Evolutionary conservation across 2,797 vertebrate species (phyloP), one percentile per base, ranked within the genome.

Genomic region (Protonibea diacanthus): DNA sequence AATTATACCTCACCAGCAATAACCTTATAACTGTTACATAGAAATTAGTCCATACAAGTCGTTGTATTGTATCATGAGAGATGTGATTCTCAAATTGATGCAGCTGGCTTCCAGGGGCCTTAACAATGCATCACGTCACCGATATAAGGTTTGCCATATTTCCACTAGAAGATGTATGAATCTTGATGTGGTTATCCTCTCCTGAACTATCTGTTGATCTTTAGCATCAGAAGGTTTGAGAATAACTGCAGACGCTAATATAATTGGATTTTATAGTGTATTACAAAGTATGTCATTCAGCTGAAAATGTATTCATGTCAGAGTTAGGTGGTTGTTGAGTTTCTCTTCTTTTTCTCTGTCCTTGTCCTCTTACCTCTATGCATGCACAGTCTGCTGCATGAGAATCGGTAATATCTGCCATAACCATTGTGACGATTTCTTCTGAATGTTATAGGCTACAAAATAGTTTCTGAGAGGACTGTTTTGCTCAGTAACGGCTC

Each of bases 371-470:
- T 25, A 47, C 53, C 56, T 76, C 18, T 44, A 9, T 79, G 82
- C 82, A 80, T 81, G 83, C 59, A 72, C 12, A 60, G 0, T 42
- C 38, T 84, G 38, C 59, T 13, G 78, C 82, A 77, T 88, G 82
- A 86, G 23, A 76, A 65, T 65, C 67, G 51, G 10, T 18, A 9
- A 48, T 55, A 63, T 77, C 78, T 71, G 53, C 7, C 27, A 10
- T 33, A 52, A 45, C 14, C 59, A 47, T 64, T 13, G 18, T 80
- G 65, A 80, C 3, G 18, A 44, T 62, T 78, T 71, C 17, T 38
- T 87, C 56, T 79, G 72, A 85, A 70, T 83, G 69, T 68, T 74
- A 40, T 3, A 53, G 29, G 57, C 29, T 12, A 56, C 23, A 59
- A 75, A 81, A 70, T 57, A 38, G 56, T 80, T 83, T 87, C 15